Base-by-base conservation (phyloP, 2,888 invertebrate species). In the Augiades crinisus region DNA sequence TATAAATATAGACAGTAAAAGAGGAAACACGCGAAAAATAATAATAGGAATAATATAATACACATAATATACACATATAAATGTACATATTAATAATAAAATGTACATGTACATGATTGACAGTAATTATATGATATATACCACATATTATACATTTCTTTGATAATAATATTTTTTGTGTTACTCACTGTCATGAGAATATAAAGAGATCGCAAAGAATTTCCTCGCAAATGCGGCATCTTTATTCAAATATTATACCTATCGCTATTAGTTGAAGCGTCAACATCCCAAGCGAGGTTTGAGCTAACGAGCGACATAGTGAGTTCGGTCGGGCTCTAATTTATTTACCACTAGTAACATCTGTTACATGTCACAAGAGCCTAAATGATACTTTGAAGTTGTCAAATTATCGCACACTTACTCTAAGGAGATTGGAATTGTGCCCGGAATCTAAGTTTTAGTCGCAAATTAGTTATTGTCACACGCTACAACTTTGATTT, bases 321-420 rank as follows among this genome's bases (percentile, higher is more conserved):
- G 31, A 43, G 41, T 47, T 41, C 22, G 17, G 22, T 17, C 34
- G 43, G 33, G 43, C 57, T 54, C 55, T 64, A 62, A 61, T 58
- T 64, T 82, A 80, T 82, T 81, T 78, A 77, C 73, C 80, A 78
- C 76, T 70, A 73, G 71, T 64, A 70, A 72, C 84, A 83, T 81
- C 80, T 83, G 86, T 72, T 78, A 64, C 71, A 63, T 71, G 73
- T 80, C 74, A 76, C 71, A 62, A 69, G 70, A 69, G 62, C 68
- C 72, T 75, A 78, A 84, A 84, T 77, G 78, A 82, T 76, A 84
- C 74, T 84, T 85, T 81, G 76, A 86, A 83, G 75, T 83, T 80
- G 78, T 78, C 81, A 79, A 82, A 85, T 84, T 84, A 83, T 74
- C 83, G 75, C 71, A 65, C 70, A 73, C 72, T 72, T 69, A 67